Base-by-base conservation (phyloP, 2,888 invertebrate genomes). In the Arge pagana region DNA sequence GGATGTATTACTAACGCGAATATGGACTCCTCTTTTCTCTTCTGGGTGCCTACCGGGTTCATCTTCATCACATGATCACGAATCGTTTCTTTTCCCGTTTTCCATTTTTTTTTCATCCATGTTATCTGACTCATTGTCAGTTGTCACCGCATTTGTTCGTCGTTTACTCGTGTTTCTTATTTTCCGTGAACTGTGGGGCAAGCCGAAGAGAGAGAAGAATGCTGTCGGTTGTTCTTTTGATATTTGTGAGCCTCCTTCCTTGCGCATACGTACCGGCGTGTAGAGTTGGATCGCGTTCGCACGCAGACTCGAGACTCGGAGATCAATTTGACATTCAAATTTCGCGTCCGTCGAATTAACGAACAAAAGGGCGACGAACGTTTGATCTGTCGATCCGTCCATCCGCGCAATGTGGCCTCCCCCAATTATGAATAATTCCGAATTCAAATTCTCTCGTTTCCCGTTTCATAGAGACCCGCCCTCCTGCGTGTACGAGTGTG, bases 291-390 rank as follows among this genome's bases (percentile, higher is more conserved):
- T 3, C 10, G 31, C 31, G 13, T 4, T 4, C 10, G 10, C 31
- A 13, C 13, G 13, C 18, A 10, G n/a, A 3, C 18, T 36, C 23
- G 10, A 24, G 8, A n/a, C 13, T 30, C 31, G 16, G 19, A 13
- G 42, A 10, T 18, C 59, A 65, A 73, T 73, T 73, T 73, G 57
- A 62, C 66, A 73, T 73, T 73, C 70, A 73, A 73, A 73, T 73
- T 72, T 68, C 58, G 50, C 56, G 60, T 64, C 70, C 69, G 72
- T 72, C 66, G 62, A 71, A 73, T 73, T 73, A 73, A 67, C 62
- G 57, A 62, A 61, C 64, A 62, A 63, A 62, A 66, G 65, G 67
- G 67, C 69, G 70, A 70, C 67, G 64, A 65, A 63, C 72, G 72
- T 73, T 73, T 73, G 73, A 73, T 72, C 73, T 63, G 61, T 63